These are phyloP conservation scores for Rotaria magnacalcarata DNA, from an alignment of 2,888 invertebrate species.

Conservation along the genomic window DNA sequence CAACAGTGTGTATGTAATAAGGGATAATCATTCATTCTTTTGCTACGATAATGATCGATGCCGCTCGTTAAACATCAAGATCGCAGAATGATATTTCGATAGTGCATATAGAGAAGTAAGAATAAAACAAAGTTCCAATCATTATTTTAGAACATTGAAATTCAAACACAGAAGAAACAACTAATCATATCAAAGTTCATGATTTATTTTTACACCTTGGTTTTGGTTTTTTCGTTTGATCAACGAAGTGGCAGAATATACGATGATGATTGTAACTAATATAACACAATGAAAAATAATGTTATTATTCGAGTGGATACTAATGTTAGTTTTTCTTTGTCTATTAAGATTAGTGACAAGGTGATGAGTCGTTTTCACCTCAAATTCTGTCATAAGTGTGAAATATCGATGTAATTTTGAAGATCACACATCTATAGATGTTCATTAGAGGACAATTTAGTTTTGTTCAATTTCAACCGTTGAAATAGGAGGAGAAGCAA, in stretches of 20 bases:
- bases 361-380: slow-evolving; percentile 5
- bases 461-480: not conserved
- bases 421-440: slow-evolving; percentile 11
- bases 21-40: slow-evolving; percentile 10
- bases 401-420: slow-evolving; percentile 24
- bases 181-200: not conserved
- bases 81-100: not conserved
- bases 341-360: not conserved
- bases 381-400: not conserved
- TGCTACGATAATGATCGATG: not conserved
- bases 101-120: not conserved
- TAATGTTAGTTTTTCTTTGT: not conserved
- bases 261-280: not conserved
- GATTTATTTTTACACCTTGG: not conserved
- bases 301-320: not conserved
- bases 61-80: slow-evolving; percentile 9
- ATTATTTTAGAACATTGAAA: too few species aligned
- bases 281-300: not conserved
- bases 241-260: slow-evolving; percentile 1
- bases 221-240: not conserved
- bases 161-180: too few species aligned
- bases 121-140: not conserved
- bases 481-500: not conserved
- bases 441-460: not conserved
- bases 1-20: not conserved